Base-by-base conservation (phyloP, 2,113 vertebrate species). In the Phrynocephalus versicolor region DNA sequence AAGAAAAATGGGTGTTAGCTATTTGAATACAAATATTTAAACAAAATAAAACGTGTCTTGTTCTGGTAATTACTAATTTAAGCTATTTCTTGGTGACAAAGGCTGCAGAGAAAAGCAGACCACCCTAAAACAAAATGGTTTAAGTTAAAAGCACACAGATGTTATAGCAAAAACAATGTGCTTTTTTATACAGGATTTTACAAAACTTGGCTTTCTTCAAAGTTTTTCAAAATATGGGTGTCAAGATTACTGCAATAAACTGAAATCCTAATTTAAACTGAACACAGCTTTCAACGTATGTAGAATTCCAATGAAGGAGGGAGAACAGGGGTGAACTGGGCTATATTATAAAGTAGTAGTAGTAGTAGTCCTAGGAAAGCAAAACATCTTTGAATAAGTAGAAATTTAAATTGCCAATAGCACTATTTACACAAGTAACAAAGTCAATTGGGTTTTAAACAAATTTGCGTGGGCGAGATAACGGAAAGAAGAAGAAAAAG, bases 261-360 rank as follows among this genome's bases (percentile, higher is more conserved):
- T 45, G 37, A 70, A 57, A 57, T 39, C 51, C 6, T 25, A 14
- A 27, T 33, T 74, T 2, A 15, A 55, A 41, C 39, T 14, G 5
- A 79, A 45, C 1, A 9, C 4, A 70, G 10, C 12, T 62, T 35
- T 55, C 18, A 25, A 21, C 5, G 8, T 73, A 60, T 2, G 55
- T 21, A 39, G 15, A 9, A n/a, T 8, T 67, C n/a, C 16, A 70
- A 30, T 23, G 16, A n/a, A 60, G 27, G 23, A 16, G 8, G 3
- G 12, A 6, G 0, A n/a, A 12, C 25, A 8, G 33, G 14, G 13
- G 12, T 7, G 0, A 27, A 2, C 6, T 10, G 3, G n/a, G 1
- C 14, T 67, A 27, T 51, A 51, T n/a, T n/a, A 51, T 51, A 10
- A 51, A 16, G 3, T 45, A 45, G n/a, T n/a, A n/a, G n/a, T n/a